These are phyloP conservation scores for Eupithecia insigniata DNA, from an alignment of 2,888 invertebrate species.

Conservation along the genomic window DNA sequence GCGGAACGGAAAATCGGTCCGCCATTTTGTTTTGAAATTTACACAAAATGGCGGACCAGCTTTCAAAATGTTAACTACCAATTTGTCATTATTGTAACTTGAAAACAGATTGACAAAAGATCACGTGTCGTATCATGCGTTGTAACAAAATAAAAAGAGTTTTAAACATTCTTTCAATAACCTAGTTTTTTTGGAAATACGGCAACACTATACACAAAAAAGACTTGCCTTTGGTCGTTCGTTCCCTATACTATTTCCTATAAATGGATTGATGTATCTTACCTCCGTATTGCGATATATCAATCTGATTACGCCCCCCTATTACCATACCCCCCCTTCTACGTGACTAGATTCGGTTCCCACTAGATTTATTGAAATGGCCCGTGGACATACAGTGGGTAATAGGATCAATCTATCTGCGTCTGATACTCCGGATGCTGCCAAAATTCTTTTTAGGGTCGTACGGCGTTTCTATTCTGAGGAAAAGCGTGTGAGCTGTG, in stretches of 20 bases:
- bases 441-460: background rate
- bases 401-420: slow-evolving; percentile 55
- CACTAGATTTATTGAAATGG: slow-evolving; percentile 65
- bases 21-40: background rate
- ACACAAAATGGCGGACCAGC: background rate
- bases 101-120: background rate
- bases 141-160: background rate
- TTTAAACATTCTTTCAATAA: background rate
- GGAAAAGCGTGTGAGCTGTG: no score
- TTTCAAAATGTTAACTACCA: background rate
- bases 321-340: slow-evolving; percentile 45
- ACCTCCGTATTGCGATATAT: slow-evolving; percentile 41
- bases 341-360: slow-evolving; percentile 63
- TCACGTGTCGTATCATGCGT: background rate
- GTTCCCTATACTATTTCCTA: background rate
- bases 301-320: slow-evolving; percentile 55
- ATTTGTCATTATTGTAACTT: background rate
- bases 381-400: slow-evolving; percentile 52
- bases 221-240: background rate
- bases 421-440: slow-evolving; percentile 25
- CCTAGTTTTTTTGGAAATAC: background rate
- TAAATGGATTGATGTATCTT: slow-evolving; percentile 8
- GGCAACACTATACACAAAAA: background rate
- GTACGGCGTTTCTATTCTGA: background rate
- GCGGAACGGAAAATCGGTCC: background rate